Evolutionary conservation across 2,888 invertebrate species (phyloP).

Genomic region (Amblyjoppa proteus): DNA sequence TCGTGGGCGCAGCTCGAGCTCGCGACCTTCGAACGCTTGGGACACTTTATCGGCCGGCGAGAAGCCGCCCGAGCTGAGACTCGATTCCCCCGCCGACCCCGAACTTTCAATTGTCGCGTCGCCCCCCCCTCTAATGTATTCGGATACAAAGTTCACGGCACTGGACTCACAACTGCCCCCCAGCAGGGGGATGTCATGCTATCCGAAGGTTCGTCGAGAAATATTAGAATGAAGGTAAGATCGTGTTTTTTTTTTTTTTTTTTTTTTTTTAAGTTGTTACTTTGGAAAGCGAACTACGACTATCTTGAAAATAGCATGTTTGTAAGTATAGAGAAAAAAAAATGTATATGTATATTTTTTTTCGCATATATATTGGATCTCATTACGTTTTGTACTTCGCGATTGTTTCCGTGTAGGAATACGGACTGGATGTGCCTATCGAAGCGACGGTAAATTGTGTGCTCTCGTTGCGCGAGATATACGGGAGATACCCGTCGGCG

Average conservation of each 20-base stretch:
- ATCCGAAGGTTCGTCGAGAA: background rate
- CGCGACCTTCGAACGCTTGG: background rate
- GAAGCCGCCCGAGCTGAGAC: background rate
- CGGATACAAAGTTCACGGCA: background rate
- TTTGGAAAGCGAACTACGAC: no score
- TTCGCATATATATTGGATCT: no score
- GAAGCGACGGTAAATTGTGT: background rate
- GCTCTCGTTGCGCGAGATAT: background rate
- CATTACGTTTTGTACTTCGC: no score
- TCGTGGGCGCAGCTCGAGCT: background rate
- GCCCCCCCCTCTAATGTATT: background rate
- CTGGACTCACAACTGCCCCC: background rate
- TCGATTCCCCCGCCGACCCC: background rate
- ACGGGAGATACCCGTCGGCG: background rate
- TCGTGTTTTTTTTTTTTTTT: no score
- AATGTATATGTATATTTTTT: no score
- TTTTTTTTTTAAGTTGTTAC: no score
- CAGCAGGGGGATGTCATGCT: background rate
- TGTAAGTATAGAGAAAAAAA: background rate
- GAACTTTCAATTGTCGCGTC: background rate
- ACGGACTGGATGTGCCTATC: background rate
- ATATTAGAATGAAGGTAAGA: constrained; percentile 1
- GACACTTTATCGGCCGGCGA: background rate
- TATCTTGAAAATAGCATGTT: no score
- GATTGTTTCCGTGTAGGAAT: no score